Evolutionary conservation across 2,797 vertebrate species (phyloP).

Genomic region (Danionella dracula): DNA sequence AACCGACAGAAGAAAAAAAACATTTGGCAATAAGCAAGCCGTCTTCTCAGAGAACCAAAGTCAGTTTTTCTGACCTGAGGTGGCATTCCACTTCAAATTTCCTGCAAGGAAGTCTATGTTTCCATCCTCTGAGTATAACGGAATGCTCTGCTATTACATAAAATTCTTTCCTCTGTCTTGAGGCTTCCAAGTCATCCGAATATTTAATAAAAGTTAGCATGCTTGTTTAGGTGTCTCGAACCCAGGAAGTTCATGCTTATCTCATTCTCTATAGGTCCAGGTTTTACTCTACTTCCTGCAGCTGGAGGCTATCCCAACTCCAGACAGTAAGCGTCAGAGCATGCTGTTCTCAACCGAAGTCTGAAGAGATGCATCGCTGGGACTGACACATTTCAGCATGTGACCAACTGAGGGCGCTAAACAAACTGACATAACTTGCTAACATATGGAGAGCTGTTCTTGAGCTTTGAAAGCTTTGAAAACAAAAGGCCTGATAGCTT

Average conservation of each 20-base stretch:
- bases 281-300: constrained; percentile 96
- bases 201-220: too few relatives aligned
- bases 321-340: constrained; percentile 95
- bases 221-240: too few relatives aligned
- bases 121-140: too few relatives aligned
- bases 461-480: too few relatives aligned
- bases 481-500: not conserved
- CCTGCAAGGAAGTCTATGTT: too few relatives aligned
- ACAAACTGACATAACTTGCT: constrained; percentile 28
- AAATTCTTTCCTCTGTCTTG: too few relatives aligned
- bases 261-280: constrained; percentile 76
- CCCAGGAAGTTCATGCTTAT: not conserved
- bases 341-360: constrained; percentile 98
- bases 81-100: not conserved
- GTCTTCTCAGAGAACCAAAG: too few relatives aligned
- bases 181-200: too few relatives aligned
- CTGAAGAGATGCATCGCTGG: not conserved
- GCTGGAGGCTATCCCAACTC: constrained; percentile 92
- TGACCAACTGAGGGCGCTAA: constrained; percentile 55
- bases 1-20: too few relatives aligned
- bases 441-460: too few relatives aligned
- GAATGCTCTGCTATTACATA: too few relatives aligned
- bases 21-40: too few relatives aligned
- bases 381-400: not conserved
- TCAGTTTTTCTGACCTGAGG: not conserved